Percentiles rank a stretch among this genome's conserved stretches.
Evolutionary conservation across 2,888 invertebrate genomes (phyloP).

Genomic region (Hybos culiciformis): DNA sequence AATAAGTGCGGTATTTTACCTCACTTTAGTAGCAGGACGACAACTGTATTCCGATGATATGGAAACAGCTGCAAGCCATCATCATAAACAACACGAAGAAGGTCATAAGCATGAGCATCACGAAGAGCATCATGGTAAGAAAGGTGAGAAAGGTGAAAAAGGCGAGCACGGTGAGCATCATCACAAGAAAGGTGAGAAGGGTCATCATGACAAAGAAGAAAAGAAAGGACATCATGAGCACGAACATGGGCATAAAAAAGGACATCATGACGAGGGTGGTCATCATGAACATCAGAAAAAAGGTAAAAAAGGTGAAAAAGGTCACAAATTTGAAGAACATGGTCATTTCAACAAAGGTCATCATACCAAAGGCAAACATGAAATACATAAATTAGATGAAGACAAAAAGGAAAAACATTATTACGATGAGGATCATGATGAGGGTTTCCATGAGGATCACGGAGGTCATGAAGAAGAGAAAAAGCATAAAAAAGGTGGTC

Average conservation of each 20-base stretch:
- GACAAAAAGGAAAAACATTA: slow-evolving; percentile 76
- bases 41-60: slow-evolving; percentile 25
- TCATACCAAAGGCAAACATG: slow-evolving; percentile 73
- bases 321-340: slow-evolving; percentile 35
- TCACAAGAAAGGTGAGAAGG: slow-evolving; percentile 50
- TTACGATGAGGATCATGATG: slow-evolving; percentile 73
- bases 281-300: slow-evolving; percentile 36
- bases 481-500: slow-evolving; percentile 68
- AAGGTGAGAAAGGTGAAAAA: slow-evolving; percentile 58
- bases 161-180: slow-evolving; percentile 57
- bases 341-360: slow-evolving; percentile 74
- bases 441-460: slow-evolving; percentile 68
- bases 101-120: slow-evolving; percentile 56
- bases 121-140: slow-evolving; percentile 47
- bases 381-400: slow-evolving; percentile 72
- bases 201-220: slow-evolving; percentile 54
- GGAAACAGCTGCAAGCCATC: slow-evolving; percentile 27
- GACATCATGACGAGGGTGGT: slow-evolving; percentile 36
- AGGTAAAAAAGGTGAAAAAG: slow-evolving; percentile 40
- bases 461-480: slow-evolving; percentile 68
- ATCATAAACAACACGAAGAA: slow-evolving; percentile 33
- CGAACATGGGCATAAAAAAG: slow-evolving; percentile 38
- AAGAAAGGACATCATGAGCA: slow-evolving; percentile 39
- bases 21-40: too few species aligned
- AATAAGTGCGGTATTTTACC: too few species aligned